Base-by-base conservation (phyloP, 2,888 invertebrate genomes). In the Balanococcus diminutus region DNA sequence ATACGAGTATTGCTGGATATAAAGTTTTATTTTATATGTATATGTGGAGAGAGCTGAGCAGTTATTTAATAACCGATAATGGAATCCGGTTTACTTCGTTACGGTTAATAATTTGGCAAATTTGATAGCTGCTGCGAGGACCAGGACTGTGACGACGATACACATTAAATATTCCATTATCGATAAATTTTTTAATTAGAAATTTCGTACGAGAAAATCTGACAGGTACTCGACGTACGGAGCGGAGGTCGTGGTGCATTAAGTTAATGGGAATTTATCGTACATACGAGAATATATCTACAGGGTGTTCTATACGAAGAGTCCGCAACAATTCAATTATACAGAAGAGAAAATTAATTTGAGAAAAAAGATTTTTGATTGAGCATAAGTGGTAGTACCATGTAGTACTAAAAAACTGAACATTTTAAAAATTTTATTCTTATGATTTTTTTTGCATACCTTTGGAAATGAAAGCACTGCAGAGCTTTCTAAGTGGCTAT, bases 141-240 rank as follows among this genome's bases (percentile, higher is more conserved):
- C 19, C 42, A 42, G 8, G 42, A 19, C 42, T 19, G 51, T 51
- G 8, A 1, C 14, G 25, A 28, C 14, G 25, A 25, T 67, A 25
- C 28, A 67, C 61, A 28, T 67, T 67, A 67, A 67, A 67, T 67
- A 67, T 67, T 67, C 61, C 61, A 67, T 67, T 67, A 67, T 67
- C 22, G 61, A 67, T 67, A n/a, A 67, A 67, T 67, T 67, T 67
- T 67, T 67, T 25, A 67, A 67, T 67, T 67, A 28, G 61, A 67
- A 67, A 25, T 67, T 67, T 22, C 2, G 3, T 14, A n/a, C 25
- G 14, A 9, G 61, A 11, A 67, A 67, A 67, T 67, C 28, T 67
- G 61, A 67, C 61, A 67, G 28, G 61, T 28, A 14, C 25, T 67
- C 61, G 61, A 67, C 61, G 28, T 19, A 19, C 8, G 51, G 19